These are phyloP conservation scores for Falco peregrinus DNA, from an alignment of 2,797 vertebrate species.

Conservation along the genomic window DNA sequence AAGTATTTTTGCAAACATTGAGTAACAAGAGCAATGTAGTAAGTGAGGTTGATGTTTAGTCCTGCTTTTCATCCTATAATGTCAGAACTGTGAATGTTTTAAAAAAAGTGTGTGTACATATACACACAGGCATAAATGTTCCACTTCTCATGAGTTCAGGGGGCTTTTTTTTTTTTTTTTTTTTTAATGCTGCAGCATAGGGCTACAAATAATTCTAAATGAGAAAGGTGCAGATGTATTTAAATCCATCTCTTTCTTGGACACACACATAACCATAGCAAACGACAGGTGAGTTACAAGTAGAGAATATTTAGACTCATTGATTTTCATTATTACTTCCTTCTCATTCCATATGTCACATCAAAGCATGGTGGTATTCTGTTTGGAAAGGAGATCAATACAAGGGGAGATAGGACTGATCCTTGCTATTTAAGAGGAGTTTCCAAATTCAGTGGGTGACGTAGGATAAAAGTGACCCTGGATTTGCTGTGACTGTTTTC, in stretches of 20 bases:
- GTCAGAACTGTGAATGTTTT: neutral
- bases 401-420: slow-evolving; percentile 59
- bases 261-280: neutral
- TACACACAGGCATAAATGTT: neutral
- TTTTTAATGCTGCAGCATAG: neutral
- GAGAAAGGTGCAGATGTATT: neutral
- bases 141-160: neutral
- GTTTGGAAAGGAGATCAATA: slow-evolving; percentile 74
- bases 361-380: slow-evolving; percentile 61
- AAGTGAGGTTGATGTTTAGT: neutral
- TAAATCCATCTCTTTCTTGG: neutral
- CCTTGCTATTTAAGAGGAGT: slow-evolving; percentile 62
- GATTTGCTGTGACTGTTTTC: slow-evolving; percentile 33
- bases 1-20: neutral
- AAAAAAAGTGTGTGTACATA: accelerated
- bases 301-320: slow-evolving; percentile 73
- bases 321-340: slow-evolving; percentile 78
- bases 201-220: neutral
- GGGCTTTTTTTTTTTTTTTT: neutral
- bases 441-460: slow-evolving; percentile 70
- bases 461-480: slow-evolving; percentile 56
- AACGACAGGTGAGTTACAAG: slow-evolving; percentile 66
- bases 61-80: neutral
- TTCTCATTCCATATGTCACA: slow-evolving; percentile 77
- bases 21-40: neutral